These are phyloP conservation scores for Henicopernis longicauda DNA, from an alignment of 2,113 vertebrate species.

Conservation along the genomic window DNA sequence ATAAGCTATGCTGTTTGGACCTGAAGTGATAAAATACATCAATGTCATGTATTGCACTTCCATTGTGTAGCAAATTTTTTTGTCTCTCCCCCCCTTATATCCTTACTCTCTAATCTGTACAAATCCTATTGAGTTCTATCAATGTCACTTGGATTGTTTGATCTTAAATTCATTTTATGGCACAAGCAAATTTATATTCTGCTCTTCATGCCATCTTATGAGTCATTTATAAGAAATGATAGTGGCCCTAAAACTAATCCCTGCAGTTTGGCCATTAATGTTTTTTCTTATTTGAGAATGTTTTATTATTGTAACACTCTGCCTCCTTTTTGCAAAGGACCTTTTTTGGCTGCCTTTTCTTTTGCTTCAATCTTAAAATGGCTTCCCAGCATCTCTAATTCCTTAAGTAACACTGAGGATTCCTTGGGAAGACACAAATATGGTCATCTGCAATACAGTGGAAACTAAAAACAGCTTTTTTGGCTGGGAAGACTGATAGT, in stretches of 20 bases:
- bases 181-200: not conserved
- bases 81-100: not conserved
- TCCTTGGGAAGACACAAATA: not conserved
- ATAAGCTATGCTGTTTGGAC: not conserved
- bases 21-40: slow-evolving; percentile 9
- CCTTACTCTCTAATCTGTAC: not conserved
- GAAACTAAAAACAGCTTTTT: not conserved
- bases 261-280: not conserved
- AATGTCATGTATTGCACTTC: not conserved
- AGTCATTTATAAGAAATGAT: not conserved
- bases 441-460: not conserved
- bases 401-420: not conserved
- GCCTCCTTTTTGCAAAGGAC: not conserved
- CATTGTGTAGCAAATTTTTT: not conserved
- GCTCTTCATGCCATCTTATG: not conserved
- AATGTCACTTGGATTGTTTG: not conserved
- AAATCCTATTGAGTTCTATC: slow-evolving; percentile 26
- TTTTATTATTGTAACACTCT: not conserved
- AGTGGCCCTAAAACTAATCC: not conserved
- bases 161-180: slow-evolving; percentile 14
- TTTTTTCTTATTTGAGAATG: not conserved
- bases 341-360: not conserved
- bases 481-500: fast-evolving
- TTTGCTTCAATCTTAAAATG: not conserved
- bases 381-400: not conserved